Base-by-base conservation (phyloP, 2,888 invertebrate genomes). In the Dasysyrphus tricinctus region DNA sequence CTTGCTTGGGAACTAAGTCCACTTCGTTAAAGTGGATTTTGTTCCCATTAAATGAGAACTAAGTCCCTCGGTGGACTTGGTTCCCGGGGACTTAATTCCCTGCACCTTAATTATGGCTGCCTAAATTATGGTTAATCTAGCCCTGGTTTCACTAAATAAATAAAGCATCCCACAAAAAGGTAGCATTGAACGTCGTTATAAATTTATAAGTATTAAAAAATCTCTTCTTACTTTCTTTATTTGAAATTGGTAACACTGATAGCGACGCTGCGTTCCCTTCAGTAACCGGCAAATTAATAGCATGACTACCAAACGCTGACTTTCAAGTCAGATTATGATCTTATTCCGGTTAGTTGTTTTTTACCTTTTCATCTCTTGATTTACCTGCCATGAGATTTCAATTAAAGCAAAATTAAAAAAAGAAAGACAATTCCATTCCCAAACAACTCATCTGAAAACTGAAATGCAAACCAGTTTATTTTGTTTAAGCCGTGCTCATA, bases 401-500 rank as follows among this genome's bases (percentile, higher is more conserved):
- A 67, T 34, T 5, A 47, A 47, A 32, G 8, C 32, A 24, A 67
- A 51, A 54, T 9, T 8, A 37, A 6, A 47, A 39, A 0, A 49
- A 34, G 32, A 14, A 34, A 65, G 2, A 24, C 51, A 51, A 24
- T 0, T 54, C 37, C 29, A 54, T 29, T 12, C 54, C 19, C 34
- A 29, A 69, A n/a, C 69, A 69, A 42, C 39, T 69, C 54, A 54
- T 69, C 54, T 39, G 39, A 69, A 54, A 54, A 54, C 54, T 39
- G 29, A 69, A 54, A 69, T 51, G 14, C 29, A 69, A 69, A 69
- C 54, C 54, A 39, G 54, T 69, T 24, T 24, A 2, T 24, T 51
- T 37, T 6, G 34, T 51, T 54, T 51, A 29, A 65, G 11, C 65
- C 5, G 14, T 3, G 39, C 32, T 67, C 24, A 24, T 24, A 24